phyloP scores from a whole-genome alignment of 2,888 invertebrate genomes.

The Lycocerus yunnanus region DNA sequence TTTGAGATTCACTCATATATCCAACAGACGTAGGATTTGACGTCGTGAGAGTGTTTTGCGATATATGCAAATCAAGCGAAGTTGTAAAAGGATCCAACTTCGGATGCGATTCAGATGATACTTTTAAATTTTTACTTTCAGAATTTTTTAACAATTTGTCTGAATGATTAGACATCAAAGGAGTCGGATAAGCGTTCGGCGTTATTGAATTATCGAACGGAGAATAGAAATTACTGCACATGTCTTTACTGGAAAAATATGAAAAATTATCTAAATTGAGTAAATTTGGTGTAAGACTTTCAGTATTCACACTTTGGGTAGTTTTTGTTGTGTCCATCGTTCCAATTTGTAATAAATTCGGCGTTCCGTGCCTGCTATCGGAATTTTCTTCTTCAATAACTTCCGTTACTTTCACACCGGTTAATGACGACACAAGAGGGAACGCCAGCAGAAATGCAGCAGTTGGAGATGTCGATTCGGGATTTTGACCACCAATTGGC shows the following conservation, averaged over 20 bases:
- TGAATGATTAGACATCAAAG: background rate
- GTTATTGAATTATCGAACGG: constrained; percentile 30
- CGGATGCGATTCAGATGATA: background rate
- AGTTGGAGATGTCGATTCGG: constrained; percentile 72
- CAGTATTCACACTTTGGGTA: constrained; percentile 41
- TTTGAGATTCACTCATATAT: background rate
- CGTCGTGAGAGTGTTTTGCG: background rate
- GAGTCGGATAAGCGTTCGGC: background rate
- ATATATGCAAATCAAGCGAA: background rate
- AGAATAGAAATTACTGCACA: constrained; percentile 42
- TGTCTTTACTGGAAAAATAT: constrained; percentile 50
- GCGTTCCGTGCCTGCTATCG: constrained; percentile 55
- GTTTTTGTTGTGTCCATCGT: constrained; percentile 51
- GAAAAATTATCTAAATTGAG: constrained; percentile 52
- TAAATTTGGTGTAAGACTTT: constrained; percentile 49
- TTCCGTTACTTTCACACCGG: constrained; percentile 60
- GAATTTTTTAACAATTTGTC: background rate
- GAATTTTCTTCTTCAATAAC: constrained; percentile 60
- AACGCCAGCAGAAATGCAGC: constrained; percentile 78
- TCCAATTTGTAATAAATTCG: constrained; percentile 58
- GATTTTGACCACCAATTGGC: constrained; percentile 59
- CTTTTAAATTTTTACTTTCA: background rate
- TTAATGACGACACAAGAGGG: constrained; percentile 69
- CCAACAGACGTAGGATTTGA: background rate
- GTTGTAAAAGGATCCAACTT: background rate